Base-by-base conservation (phyloP, 2,113 vertebrate species). In the Lucifuga dentata region DNA sequence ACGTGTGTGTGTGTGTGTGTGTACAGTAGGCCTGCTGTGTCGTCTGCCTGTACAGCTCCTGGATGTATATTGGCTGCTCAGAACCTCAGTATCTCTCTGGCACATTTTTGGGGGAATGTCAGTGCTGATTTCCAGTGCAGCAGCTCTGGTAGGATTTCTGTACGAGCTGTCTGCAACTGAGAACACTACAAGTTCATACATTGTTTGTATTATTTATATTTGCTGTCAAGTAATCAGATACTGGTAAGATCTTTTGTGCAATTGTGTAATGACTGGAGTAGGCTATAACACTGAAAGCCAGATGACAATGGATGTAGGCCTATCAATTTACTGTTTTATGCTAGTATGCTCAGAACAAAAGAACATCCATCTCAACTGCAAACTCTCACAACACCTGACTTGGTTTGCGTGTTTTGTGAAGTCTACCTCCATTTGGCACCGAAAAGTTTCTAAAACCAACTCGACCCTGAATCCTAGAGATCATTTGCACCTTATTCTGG, bases 351-450 rank as follows among this genome's bases (percentile, higher is more conserved):
- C 23, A 41, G 61, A 62, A 13, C 41, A 32, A 52, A 73, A 33
- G 29, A 70, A 78, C 58, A 45, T 74, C 75, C 46, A 62, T 83
- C 62, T 88, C 64, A 57, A 35, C 43, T 68, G 39, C 60, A 63
- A 68, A 60, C 68, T 49, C 43, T 55, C 3, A 39, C 59, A 62
- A 61, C 61, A 48, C 53, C 58, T 21, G 49, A 50, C 44, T 72
- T 12, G 33, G 33, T 68, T 63, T 62, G 45, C 23, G 5, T 78
- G 53, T 85, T 90, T 78, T 62, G 68, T 89, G 76, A 63, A 51
- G 84, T 90, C 89, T 91, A 90, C 90, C 88, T 92, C 88, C 89
- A 68, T 84, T 86, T 83, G 89, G 82, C 83, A 80, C 86, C 81
- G 80, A 67, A 29, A 29, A 41, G 76, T 81, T 87, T 80, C 53